These are phyloP conservation scores for Lasioglossum albipes DNA, from an alignment of 1,140 invertebrate species.

Conservation along the genomic window DNA sequence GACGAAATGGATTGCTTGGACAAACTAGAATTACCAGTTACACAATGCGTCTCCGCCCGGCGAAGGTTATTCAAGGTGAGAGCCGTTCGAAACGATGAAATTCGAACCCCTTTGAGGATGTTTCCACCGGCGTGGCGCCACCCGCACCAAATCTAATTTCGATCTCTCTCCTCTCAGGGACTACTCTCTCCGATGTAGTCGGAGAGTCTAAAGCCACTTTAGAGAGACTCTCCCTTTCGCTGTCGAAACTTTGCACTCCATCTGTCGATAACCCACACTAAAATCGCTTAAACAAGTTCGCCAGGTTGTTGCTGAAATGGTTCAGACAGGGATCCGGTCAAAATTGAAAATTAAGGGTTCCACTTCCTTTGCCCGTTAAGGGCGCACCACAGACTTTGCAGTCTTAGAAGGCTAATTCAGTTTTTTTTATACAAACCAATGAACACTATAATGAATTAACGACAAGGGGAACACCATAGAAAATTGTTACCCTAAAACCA, in stretches of 20 bases:
- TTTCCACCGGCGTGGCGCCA: conserved; percentile 1
- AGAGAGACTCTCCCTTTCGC: conserved; percentile 40
- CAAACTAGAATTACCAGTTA: conserved; percentile 41
- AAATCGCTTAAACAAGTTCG: conserved; percentile 4
- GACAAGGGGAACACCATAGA: no score
- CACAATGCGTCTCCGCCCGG: not conserved
- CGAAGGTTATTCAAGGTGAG: conserved; percentile 46
- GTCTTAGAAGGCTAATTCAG: no score
- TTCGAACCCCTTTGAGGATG: conserved; percentile 52
- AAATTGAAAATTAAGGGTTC: no score
- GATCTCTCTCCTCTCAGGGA: conserved; percentile 30
- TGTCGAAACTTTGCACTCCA: conserved; percentile 39
- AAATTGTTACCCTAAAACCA: no score
- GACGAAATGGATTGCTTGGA: conserved; percentile 30
- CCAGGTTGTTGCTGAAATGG: not conserved
- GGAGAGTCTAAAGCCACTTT: conserved; percentile 33
- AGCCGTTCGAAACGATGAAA: conserved; percentile 33
- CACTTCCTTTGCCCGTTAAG: no score
- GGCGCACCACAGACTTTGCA: no score
- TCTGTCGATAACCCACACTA: conserved; percentile 5
- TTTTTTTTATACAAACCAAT: no score
- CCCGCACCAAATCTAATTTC: conserved; percentile 53
- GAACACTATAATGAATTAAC: no score
- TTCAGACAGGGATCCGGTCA: no score
- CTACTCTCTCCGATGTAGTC: no score